Conservation (phyloP, 2,797 vertebrate genomes). For the Cirrhinus mrigala region DNA sequence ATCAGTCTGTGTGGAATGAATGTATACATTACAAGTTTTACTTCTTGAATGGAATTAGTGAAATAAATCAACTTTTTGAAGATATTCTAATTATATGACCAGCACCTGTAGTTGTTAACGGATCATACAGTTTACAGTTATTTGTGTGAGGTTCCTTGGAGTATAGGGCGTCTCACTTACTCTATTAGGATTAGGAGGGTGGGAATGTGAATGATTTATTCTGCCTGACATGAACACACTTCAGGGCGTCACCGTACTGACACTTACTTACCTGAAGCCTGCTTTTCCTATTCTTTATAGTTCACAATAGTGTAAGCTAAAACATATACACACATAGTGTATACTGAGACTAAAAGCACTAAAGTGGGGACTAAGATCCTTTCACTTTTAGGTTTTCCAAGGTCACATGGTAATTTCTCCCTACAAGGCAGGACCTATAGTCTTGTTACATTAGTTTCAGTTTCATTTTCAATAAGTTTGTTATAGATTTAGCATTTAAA, state of each 20-base stretch:
- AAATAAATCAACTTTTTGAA: no score
- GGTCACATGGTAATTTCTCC: neutral
- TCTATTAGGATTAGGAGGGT: neutral
- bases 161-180: neutral
- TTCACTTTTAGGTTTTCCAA: neutral
- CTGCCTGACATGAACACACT: neutral
- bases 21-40: no score
- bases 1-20: no score
- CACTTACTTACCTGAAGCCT: neutral
- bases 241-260: neutral
- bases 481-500: no score
- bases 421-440: neutral
- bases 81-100: no score
- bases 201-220: neutral
- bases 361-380: neutral
- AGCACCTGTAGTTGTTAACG: no score
- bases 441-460: neutral
- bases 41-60: no score
- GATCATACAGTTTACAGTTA: neutral
- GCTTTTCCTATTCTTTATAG: neutral
- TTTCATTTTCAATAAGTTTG: no score
- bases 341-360: neutral
- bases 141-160: neutral
- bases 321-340: neutral
- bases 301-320: neutral